These are phyloP conservation scores for Chionis minor DNA, from an alignment of 2,113 vertebrate genomes.

Conservation along the genomic window DNA sequence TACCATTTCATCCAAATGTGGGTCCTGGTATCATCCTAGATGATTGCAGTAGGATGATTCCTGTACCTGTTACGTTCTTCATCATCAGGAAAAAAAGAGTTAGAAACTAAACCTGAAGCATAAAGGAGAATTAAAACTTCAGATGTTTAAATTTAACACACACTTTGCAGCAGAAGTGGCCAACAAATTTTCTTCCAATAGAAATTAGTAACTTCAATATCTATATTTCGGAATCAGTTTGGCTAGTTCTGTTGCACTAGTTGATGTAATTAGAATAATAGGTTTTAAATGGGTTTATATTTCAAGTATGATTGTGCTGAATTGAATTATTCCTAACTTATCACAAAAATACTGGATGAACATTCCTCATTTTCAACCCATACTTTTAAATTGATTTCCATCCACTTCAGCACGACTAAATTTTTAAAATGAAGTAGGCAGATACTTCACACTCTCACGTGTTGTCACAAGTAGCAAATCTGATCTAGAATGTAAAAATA, in stretches of 20 bases:
- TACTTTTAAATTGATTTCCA: constrained; percentile 37
- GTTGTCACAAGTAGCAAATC: constrained; percentile 1
- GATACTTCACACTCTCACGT: not conserved
- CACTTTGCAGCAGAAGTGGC: not conserved
- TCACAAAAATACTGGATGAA: constrained; percentile 31
- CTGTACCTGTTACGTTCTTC: not conserved
- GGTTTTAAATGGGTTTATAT: constrained; percentile 30
- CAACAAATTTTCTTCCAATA: not conserved
- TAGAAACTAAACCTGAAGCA: not conserved
- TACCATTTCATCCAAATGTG: not conserved
- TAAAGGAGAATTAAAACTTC: not conserved
- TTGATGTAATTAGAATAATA: constrained; percentile 24
- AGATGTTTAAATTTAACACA: not conserved
- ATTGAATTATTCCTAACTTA: constrained; percentile 42
- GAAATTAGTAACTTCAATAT: not conserved
- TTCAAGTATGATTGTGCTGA: constrained; percentile 32
- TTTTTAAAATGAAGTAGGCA: constrained; percentile 24
- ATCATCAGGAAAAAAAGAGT: not conserved
- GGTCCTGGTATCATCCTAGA: not conserved
- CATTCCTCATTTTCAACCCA: constrained; percentile 16
- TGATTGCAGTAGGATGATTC: not conserved
- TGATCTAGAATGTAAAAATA: not conserved
- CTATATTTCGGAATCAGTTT: not conserved
- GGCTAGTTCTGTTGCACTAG: not conserved
- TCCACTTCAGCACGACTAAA: not conserved